Conservation (phyloP, 2,888 invertebrate genomes). For the Mesorhabditis spiculigera region DNA sequence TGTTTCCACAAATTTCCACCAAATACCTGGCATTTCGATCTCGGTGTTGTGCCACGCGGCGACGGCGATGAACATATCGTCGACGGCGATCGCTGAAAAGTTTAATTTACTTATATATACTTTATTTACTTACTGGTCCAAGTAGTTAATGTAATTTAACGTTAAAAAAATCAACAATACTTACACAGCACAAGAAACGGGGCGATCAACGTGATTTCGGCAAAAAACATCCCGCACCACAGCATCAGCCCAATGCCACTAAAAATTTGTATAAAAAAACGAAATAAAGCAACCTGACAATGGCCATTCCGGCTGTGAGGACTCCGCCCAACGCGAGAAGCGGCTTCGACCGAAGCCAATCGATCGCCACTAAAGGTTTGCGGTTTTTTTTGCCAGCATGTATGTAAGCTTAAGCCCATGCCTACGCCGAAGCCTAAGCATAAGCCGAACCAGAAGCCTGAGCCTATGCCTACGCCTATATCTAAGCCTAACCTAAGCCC, state of each 20-base stretch:
- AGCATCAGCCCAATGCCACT: slow-evolving; percentile 86
- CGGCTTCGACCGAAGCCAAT: slow-evolving; percentile 68
- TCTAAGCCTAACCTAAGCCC: no score
- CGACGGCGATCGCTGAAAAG: slow-evolving; percentile 83
- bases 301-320: slow-evolving; percentile 84
- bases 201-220: slow-evolving; percentile 87
- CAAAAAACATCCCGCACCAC: slow-evolving; percentile 85
- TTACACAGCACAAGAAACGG: slow-evolving; percentile 75
- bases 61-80: slow-evolving; percentile 91
- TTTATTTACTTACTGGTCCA: background rate
- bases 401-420: no score
- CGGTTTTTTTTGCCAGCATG: no score
- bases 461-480: no score
- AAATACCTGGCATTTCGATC: slow-evolving; percentile 36
- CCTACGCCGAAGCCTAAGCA: no score
- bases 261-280: slow-evolving; percentile 8
- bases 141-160: background rate
- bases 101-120: background rate
- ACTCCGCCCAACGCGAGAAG: slow-evolving; percentile 85
- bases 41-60: slow-evolving; percentile 89
- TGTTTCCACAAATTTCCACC: no score
- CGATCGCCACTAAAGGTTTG: slow-evolving; percentile 36
- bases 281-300: slow-evolving; percentile 59
- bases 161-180: slow-evolving; percentile 13
- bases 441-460: no score